These are phyloP conservation scores for Euphonia xanthogaster DNA, from an alignment of 2,797 vertebrate genomes.

Conservation along the genomic window DNA sequence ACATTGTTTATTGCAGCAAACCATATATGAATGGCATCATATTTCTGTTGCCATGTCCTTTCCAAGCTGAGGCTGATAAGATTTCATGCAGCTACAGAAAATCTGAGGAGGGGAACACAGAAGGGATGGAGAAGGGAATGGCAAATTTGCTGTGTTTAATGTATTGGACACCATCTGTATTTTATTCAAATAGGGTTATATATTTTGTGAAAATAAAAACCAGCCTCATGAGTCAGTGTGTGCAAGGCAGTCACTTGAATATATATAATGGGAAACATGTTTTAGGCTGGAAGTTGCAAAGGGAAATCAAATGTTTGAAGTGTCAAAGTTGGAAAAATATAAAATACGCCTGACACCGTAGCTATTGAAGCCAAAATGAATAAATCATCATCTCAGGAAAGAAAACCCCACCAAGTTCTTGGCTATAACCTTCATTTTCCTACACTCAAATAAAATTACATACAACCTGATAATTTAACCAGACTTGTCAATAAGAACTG, in stretches of 20 bases:
- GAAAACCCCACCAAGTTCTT: conserved; percentile 75
- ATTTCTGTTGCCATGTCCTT: conserved; percentile 27
- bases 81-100: conserved; percentile 51
- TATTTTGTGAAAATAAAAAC: conserved; percentile 76
- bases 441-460: conserved; percentile 74
- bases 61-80: conserved; percentile 39
- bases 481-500: conserved; percentile 76
- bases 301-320: conserved; percentile 77
- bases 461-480: conserved; percentile 79
- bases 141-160: conserved; percentile 70
- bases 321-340: conserved; percentile 75
- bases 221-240: conserved; percentile 71
- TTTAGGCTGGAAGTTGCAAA: conserved; percentile 75
- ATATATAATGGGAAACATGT: conserved; percentile 76
- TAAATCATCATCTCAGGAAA: conserved; percentile 78
- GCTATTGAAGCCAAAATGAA: conserved; percentile 74
- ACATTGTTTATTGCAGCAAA: background rate
- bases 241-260: conserved; percentile 69
- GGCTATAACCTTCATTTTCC: conserved; percentile 75
- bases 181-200: conserved; percentile 78
- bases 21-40: background rate
- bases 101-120: background rate
- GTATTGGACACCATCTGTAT: conserved; percentile 75
- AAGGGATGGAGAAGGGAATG: conserved; percentile 50
- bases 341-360: conserved; percentile 74